Evolutionary conservation across 2,888 invertebrate species (phyloP), one percentile per base, ranked within the genome.

Genomic region (Andrena haemorrhoa): DNA sequence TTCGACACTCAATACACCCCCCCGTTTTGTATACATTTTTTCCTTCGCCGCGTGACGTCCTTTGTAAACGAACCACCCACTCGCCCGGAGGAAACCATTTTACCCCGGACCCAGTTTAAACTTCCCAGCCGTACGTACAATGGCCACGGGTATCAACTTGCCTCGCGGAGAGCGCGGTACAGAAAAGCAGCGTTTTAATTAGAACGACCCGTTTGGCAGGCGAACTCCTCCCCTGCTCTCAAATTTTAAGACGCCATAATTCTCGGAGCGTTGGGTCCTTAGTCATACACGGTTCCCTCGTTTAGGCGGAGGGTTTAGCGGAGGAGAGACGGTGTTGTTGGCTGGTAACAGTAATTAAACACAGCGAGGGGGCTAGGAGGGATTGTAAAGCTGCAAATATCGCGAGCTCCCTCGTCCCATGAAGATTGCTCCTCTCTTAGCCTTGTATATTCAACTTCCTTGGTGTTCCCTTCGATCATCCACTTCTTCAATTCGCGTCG

Each of bases 281-380:
- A 64, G 63, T 78, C 73, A 56, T 73, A 68, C 63, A 53, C 20
- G 56, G 20, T 63, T 72, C 61, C 49, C 20, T 10, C 29, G 51
- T 20, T 51, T 29, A 35, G 64, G 69, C n/a, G 80, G 41, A 66
- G 56, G 60, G 63, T 64, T 75, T 58, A 65, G 72, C 20, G 51
- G 71, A 53, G 63, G 26, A 41, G 56, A 47, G 20, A 23, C 29
- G 35, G 49, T 8, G 41, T 16, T 66, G 71, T 79, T 82, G 68
- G 69, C 75, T 72, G 49, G 75, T 69, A 71, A 75, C 75, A 58
- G 80, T 82, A 75, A 82, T 82, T 80, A 75, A 82, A 75, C 29
- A 71, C 63, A 64, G 33, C 71, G 53, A 69, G 65, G 56, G 29
- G 63, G 47, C 58, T n/a, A 41, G 51, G 35, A 51, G 56, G 65